Conservation (phyloP, 1,140 invertebrate species). For the Anthonomus grandis region DNA sequence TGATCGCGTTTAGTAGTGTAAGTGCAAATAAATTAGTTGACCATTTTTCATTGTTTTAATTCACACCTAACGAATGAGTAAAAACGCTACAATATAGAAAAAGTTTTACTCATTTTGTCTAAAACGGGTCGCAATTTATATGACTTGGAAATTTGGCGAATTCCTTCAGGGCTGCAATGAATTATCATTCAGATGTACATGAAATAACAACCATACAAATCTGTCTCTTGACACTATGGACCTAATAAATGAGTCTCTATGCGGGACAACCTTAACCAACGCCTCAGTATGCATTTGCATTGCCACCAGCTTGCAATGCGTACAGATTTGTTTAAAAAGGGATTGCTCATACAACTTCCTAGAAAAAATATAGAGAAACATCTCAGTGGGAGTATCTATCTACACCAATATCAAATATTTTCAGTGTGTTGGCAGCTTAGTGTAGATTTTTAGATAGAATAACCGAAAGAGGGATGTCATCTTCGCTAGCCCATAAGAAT, state of each 20-base stretch:
- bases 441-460: not conserved
- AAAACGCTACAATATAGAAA: no score
- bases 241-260: slow-evolving; percentile 9
- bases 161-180: slow-evolving; percentile 2
- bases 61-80: no score
- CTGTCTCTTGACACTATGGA: slow-evolving; percentile 10
- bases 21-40: no score
- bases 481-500: not conserved
- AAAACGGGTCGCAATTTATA: not conserved
- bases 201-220: slow-evolving; percentile 12
- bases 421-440: not conserved
- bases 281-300: slow-evolving; percentile 9
- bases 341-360: not conserved
- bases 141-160: not conserved
- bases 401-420: not conserved
- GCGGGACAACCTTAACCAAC: slow-evolving; percentile 14
- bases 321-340: slow-evolving; percentile 6
- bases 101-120: not conserved
- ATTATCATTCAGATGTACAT: slow-evolving; percentile 20
- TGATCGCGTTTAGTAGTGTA: no score
- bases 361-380: slow-evolving; percentile 12
- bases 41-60: no score
- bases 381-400: not conserved
- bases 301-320: not conserved
- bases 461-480: not conserved